Conservation (phyloP, 2,113 vertebrate species). For the Neolamprologus kungweensis region DNA sequence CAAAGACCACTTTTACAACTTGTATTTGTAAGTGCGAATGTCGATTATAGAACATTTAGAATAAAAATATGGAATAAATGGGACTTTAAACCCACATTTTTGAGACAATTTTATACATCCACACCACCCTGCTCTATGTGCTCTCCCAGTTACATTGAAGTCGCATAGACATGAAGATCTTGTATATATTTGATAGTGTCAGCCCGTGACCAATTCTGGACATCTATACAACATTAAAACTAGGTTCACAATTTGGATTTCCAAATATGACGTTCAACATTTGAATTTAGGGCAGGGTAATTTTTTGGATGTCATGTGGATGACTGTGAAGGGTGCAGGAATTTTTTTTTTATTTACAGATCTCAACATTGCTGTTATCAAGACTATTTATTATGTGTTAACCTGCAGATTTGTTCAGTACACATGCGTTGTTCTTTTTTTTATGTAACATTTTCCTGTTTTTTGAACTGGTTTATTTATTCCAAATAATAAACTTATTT, state of each 20-base stretch:
- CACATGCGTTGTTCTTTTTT: rapidly evolving
- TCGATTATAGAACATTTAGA: constrained; percentile 37
- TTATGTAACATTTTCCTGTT: not conserved
- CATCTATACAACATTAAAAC: not conserved
- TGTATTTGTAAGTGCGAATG: constrained; percentile 30
- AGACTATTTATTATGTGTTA: not conserved
- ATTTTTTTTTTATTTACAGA: not conserved
- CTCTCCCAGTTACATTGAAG: not conserved
- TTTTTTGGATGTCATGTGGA: not conserved
- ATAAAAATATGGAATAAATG: not conserved
- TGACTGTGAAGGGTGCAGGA: not conserved
- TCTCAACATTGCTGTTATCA: not conserved
- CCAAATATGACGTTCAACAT: not conserved
- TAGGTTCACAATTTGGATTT: not conserved
- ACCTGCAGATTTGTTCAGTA: rapidly evolving
- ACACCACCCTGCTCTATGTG: not conserved
- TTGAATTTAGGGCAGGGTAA: not conserved
- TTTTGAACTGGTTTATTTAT: not conserved
- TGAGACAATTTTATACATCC: not conserved
- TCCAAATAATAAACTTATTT: rapidly evolving
- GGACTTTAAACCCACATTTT: not conserved
- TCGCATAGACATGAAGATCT: rapidly evolving
- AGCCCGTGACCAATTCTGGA: not conserved
- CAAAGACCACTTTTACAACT: constrained; percentile 22
- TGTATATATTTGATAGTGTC: not conserved